Conservation (phyloP, 1,140 invertebrate genomes). For the Holotrichia oblita region DNA sequence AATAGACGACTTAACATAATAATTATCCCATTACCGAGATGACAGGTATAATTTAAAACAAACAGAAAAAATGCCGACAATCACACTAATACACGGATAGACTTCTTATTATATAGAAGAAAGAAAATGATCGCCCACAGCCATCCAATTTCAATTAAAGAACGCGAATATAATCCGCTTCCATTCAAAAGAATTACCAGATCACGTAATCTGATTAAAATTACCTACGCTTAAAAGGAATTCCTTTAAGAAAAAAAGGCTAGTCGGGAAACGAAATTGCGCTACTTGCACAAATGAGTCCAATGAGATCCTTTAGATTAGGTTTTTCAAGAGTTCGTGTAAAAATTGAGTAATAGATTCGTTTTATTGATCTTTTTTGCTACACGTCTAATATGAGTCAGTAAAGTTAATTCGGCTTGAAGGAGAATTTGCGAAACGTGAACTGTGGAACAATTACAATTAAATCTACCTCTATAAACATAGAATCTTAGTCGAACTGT, state of each 20-base stretch:
- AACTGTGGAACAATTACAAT: no score
- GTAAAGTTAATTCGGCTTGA: not conserved
- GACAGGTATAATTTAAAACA: not conserved
- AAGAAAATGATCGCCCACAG: conserved; percentile 8
- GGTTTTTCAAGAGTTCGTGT: no score
- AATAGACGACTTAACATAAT: not conserved
- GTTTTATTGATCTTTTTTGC: no score
- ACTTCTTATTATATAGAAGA: not conserved
- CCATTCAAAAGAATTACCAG: not conserved
- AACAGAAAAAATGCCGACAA: conserved; percentile 2
- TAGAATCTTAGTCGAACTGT: no score
- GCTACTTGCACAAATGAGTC: no score
- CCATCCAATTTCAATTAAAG: not conserved
- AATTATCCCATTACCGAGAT: not conserved
- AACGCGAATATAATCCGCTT: not conserved
- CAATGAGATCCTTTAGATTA: no score
- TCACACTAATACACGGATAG: no score
- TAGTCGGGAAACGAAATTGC: no score
- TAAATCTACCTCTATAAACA: no score
- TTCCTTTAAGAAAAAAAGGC: no score
- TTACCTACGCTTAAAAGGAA: not conserved
- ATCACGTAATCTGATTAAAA: not conserved
- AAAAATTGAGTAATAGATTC: no score
- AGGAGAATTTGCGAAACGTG: not conserved
- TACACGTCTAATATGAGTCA: no score